Percentiles rank a stretch among this genome's conserved stretches.
phyloP scores from a whole-genome alignment of 2,888 invertebrate species.

The Pristionchus arcanus region DNA sequence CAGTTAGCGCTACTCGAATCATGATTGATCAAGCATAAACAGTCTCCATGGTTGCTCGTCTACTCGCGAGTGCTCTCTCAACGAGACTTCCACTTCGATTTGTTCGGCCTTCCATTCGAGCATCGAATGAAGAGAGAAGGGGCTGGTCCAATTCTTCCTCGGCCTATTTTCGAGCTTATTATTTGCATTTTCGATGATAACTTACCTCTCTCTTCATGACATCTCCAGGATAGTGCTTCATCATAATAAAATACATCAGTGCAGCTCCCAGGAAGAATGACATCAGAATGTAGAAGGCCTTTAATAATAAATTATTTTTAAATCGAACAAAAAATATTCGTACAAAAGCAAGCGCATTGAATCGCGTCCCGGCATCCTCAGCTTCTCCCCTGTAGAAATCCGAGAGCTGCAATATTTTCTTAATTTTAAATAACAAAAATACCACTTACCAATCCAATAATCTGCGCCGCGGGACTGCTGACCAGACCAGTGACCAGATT shows the following conservation, averaged over 20 bases:
- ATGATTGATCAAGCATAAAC: background rate
- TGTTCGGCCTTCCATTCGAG: background rate
- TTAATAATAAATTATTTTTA: background rate
- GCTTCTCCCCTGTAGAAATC: slow-evolving; percentile 35
- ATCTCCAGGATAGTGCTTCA: slow-evolving; percentile 12
- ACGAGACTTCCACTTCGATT: slow-evolving; percentile 30
- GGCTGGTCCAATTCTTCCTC: background rate
- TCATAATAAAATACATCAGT: slow-evolving; percentile 30
- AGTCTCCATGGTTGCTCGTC: slow-evolving; percentile 45
- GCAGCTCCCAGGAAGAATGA: slow-evolving; percentile 15
- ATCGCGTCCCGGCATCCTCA: slow-evolving; percentile 7
- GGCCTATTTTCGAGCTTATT: background rate
- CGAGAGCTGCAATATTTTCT: background rate
- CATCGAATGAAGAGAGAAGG: slow-evolving; percentile 6
- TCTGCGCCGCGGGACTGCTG: slow-evolving; percentile 23
- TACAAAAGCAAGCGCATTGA: slow-evolving; percentile 31
- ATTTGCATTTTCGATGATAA: background rate
- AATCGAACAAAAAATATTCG: background rate
- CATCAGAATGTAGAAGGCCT: slow-evolving; percentile 17
- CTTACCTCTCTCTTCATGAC: background rate
- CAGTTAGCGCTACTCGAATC: background rate
- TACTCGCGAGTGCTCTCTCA: slow-evolving; percentile 30
- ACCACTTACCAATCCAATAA: slow-evolving; percentile 5
- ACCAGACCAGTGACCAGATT: slow-evolving; percentile 45
- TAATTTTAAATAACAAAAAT: background rate